phyloP scores from a whole-genome alignment of 1,140 invertebrate genomes.

The Argopecten irradians region DNA sequence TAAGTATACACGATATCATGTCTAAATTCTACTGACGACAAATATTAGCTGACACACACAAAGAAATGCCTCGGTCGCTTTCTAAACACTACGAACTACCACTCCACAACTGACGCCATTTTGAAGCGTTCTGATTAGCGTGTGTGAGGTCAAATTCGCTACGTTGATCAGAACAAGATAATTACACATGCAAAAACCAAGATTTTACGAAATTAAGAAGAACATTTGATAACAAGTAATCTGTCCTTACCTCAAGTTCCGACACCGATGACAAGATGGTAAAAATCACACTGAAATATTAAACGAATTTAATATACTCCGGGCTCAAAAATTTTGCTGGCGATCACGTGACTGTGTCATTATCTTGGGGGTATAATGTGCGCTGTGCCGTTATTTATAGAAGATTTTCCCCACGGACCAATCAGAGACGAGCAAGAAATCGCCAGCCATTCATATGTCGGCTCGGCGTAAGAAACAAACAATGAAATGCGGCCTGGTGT shows the following conservation, averaged over 20 bases:
- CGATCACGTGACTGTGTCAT: neutral
- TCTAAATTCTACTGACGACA: neutral
- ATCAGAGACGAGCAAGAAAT: constrained; percentile 3
- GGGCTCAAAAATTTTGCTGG: neutral
- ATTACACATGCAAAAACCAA: neutral
- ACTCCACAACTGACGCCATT: neutral
- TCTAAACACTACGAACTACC: neutral
- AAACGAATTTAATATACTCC: constrained; percentile 22
- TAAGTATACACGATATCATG: neutral
- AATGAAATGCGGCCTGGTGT: neutral
- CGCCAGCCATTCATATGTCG: neutral
- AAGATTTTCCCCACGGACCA: neutral
- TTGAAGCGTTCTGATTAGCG: constrained; percentile 1
- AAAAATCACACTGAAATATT: neutral
- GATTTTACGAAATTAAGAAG: constrained; percentile 3
- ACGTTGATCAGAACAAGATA: neutral
- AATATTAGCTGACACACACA: neutral
- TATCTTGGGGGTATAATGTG: neutral
- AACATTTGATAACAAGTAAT: neutral
- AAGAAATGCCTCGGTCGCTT: neutral
- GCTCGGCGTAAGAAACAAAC: neutral
- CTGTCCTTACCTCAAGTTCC: neutral
- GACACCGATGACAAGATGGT: neutral
- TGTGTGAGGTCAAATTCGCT: constrained; percentile 14
- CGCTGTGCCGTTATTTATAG: constrained; percentile 15